phyloP scores from a whole-genome alignment of 2,113 vertebrate species.

The Oxyruncus cristatus region DNA sequence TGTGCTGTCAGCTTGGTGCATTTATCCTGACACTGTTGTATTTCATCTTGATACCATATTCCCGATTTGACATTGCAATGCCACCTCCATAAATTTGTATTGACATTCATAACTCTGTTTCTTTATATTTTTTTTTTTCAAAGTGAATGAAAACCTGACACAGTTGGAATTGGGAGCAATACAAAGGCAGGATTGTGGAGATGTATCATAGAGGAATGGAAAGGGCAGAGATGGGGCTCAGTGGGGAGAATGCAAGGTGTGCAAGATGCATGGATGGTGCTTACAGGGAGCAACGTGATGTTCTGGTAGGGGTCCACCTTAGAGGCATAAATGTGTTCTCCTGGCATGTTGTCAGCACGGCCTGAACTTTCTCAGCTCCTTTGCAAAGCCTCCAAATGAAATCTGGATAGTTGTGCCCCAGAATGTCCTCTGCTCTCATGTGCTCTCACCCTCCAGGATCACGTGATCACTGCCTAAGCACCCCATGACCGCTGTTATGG shows the following conservation, averaged over 20 bases:
- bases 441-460: neutral
- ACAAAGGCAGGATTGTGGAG: neutral
- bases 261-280: neutral
- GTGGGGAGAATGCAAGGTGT: neutral
- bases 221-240: neutral
- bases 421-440: neutral
- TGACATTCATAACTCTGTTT: conserved; percentile 33
- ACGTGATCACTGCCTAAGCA: neutral
- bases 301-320: neutral
- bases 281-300: neutral
- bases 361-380: neutral
- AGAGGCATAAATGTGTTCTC: neutral
- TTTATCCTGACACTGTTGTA: conserved; percentile 47
- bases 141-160: conserved; percentile 33
- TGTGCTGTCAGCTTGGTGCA: conserved; percentile 37
- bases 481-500: neutral
- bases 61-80: conserved; percentile 60
- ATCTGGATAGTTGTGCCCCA: neutral
- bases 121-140: neutral
- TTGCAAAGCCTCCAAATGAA: neutral
- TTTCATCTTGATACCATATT: conserved; percentile 50
- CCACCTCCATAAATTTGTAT: conserved; percentile 55
- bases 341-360: neutral
- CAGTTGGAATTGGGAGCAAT: neutral
- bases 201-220: neutral